Conservation (phyloP, 2,888 invertebrate species). For the Pachydiplax longipennis region DNA sequence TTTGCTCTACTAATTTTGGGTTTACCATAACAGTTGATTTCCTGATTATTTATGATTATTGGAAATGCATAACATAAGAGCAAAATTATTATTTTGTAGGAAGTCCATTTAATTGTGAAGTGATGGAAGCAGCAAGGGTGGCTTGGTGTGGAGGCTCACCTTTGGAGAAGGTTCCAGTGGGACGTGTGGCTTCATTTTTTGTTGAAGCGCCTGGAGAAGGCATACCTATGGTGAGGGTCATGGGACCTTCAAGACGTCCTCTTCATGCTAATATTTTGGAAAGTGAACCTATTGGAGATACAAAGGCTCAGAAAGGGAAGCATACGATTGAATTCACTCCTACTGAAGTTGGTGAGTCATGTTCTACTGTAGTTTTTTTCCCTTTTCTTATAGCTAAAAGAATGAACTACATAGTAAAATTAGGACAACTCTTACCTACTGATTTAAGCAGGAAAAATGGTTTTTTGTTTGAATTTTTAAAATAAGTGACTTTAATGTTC, state of each 20-base stretch:
- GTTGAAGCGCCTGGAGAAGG: conserved; percentile 76
- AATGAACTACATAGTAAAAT: too few species aligned
- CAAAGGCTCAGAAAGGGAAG: conserved; percentile 58
- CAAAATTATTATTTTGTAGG: conserved; percentile 62
- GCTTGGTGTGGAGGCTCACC: conserved; percentile 78
- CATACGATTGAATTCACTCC: conserved; percentile 74
- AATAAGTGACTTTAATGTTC: too few species aligned
- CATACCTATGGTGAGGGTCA: conserved; percentile 78
- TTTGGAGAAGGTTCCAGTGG: conserved; percentile 88
- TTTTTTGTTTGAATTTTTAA: too few species aligned
- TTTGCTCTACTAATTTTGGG: too few species aligned
- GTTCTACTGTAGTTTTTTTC: too few species aligned
- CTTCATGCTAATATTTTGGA: conserved; percentile 69
- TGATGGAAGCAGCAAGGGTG: conserved; percentile 84
- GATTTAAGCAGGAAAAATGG: too few species aligned
- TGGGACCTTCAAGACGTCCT: conserved; percentile 76
- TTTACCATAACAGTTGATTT: too few species aligned
- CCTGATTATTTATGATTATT: too few species aligned
- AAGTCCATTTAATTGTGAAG: conserved; percentile 81
- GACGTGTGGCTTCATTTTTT: conserved; percentile 81
- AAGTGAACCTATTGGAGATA: conserved; percentile 53
- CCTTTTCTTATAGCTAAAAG: too few species aligned
- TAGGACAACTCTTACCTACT: too few species aligned
- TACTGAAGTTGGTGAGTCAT: conserved; percentile 77
- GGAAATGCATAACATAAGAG: not conserved